These are phyloP conservation scores for Centropus unirufus DNA, from an alignment of 2,113 vertebrate genomes.

Conservation along the genomic window DNA sequence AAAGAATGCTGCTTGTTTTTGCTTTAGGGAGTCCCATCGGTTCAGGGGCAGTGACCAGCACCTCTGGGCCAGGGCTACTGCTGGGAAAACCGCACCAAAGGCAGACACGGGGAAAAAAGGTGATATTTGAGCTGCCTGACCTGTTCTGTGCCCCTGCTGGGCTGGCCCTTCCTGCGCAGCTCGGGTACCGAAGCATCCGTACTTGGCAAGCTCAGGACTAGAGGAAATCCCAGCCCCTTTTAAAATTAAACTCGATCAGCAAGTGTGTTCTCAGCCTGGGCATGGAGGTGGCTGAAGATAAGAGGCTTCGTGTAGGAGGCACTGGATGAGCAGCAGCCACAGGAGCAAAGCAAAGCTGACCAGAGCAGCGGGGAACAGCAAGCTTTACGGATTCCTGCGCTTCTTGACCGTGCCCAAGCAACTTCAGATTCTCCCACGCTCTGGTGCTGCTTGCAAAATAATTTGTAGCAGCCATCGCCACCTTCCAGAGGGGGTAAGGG, in stretches of 20 bases:
- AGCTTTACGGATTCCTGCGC: not conserved
- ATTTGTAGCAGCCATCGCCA: not conserved
- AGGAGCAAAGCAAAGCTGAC: not conserved
- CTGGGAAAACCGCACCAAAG: fast-evolving
- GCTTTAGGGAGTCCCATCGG: not conserved
- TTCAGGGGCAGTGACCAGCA: not conserved
- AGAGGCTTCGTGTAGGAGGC: not conserved
- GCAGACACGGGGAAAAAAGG: not conserved
- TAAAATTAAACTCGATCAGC: not conserved
- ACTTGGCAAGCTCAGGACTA: not conserved
- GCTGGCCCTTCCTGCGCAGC: not conserved
- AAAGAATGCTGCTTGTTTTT: not conserved
- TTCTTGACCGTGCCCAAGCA: not conserved
- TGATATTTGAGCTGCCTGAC: not conserved
- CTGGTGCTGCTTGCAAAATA: not conserved
- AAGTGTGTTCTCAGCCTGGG: not conserved
- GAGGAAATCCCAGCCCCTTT: not conserved
- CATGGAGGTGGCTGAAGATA: not conserved
- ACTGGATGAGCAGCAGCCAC: not conserved
- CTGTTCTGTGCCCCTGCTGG: not conserved
- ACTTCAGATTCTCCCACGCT: not conserved
- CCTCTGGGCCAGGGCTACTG: fast-evolving
- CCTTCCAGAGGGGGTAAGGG: not conserved
- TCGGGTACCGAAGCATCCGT: not conserved
- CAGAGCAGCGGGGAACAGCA: not conserved